These are phyloP conservation scores for Brachypteracias leptosomus DNA, from an alignment of 2,113 vertebrate genomes.

Conservation along the genomic window DNA sequence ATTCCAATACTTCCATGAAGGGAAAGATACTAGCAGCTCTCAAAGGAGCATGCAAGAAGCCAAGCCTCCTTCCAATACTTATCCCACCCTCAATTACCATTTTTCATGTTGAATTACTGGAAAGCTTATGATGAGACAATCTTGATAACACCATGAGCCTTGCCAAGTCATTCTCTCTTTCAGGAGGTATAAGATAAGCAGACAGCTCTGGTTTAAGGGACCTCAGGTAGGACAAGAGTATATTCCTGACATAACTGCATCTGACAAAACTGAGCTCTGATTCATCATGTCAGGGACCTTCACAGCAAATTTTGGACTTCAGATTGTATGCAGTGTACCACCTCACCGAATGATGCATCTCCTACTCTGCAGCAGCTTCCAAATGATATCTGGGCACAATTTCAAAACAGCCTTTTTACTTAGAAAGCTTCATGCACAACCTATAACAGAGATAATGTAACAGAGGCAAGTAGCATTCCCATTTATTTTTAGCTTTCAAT, in stretches of 20 bases:
- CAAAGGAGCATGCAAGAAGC: background rate
- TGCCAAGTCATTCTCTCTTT: background rate
- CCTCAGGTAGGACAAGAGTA: background rate
- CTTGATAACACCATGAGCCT: background rate
- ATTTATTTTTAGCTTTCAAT: background rate
- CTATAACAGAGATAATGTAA: background rate
- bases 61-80: background rate
- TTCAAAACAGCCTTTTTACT: background rate
- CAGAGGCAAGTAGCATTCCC: background rate
- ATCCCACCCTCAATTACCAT: background rate
- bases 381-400: background rate
- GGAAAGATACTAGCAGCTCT: background rate
- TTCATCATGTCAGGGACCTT: background rate
- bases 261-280: background rate
- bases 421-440: background rate
- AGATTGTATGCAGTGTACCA: background rate
- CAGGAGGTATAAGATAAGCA: background rate
- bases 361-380: background rate
- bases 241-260: background rate
- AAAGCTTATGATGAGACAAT: background rate
- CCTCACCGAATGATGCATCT: rapidly evolving
- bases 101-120: background rate
- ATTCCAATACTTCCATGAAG: background rate
- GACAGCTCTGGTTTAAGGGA: background rate
- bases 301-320: background rate